Conservation (phyloP, 2,113 vertebrate species). For the Salvelinus fontinalis region DNA sequence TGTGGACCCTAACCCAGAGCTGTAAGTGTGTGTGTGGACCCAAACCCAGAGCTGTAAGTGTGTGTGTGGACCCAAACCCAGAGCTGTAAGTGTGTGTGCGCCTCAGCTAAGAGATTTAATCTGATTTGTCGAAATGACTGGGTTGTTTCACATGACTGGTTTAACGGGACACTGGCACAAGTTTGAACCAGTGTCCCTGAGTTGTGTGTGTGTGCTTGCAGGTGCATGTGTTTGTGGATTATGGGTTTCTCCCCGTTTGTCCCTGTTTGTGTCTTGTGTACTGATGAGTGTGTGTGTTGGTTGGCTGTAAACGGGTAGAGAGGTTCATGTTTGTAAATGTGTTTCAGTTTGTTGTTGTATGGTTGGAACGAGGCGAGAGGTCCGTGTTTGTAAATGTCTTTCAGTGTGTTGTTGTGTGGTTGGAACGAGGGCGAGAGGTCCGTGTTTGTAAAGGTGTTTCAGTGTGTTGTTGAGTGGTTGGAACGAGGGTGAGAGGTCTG, state of each 20-base stretch:
- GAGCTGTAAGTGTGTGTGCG: constrained; percentile 51
- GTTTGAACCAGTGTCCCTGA: constrained; percentile 67
- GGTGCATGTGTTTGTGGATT: constrained; percentile 26
- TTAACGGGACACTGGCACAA: constrained; percentile 70
- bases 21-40: constrained; percentile 44
- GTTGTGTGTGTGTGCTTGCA: constrained; percentile 15
- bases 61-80: constrained; percentile 19
- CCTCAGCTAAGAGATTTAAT: constrained; percentile 70
- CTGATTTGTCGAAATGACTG: constrained; percentile 74
- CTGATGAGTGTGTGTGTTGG: constrained; percentile 20
- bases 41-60: constrained; percentile 32
- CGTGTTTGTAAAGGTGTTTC: constrained; percentile 7
- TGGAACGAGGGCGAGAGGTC: constrained; percentile 21
- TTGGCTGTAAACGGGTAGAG: constrained; percentile 36
- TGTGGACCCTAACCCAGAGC: constrained; percentile 23
- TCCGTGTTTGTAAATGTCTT: constrained; percentile 40
- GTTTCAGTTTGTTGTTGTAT: not conserved
- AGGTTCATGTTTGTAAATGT: constrained; percentile 22
- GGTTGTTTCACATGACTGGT: constrained; percentile 78
- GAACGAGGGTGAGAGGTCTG: no score
- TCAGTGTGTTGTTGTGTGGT: constrained; percentile 20
- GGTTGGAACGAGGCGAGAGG: constrained; percentile 8
- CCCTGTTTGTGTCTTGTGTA: not conserved
- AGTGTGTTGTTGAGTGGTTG: not conserved
- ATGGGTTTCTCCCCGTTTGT: constrained; percentile 3